phyloP scores from a whole-genome alignment of 2,113 vertebrate genomes.

The Psittacus erithacus region DNA sequence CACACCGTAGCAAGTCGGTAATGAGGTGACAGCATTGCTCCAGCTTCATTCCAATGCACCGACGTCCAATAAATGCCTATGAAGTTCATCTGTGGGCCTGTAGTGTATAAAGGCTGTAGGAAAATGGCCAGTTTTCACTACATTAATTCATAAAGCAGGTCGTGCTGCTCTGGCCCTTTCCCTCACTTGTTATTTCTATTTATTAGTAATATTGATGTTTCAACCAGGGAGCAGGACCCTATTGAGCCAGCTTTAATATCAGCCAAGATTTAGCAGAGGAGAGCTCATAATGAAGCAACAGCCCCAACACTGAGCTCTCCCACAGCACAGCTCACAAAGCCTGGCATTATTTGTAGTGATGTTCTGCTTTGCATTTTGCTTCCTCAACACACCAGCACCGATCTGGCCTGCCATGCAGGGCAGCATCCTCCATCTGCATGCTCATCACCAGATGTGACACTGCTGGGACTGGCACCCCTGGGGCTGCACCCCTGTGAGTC shows the following conservation, averaged over 20 bases:
- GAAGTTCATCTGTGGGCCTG: neutral
- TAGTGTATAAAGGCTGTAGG: neutral
- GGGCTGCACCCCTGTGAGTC: neutral
- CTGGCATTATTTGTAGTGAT: neutral
- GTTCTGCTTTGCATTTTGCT: neutral
- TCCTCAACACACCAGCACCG: neutral
- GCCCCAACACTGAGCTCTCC: neutral
- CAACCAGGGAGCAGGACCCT: slow-evolving; percentile 59
- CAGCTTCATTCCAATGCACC: neutral
- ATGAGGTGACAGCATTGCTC: neutral
- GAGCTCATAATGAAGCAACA: neutral
- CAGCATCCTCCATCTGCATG: neutral
- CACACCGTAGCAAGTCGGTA: neutral
- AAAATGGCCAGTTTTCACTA: slow-evolving; percentile 37
- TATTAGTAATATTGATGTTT: slow-evolving; percentile 66
- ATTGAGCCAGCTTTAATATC: slow-evolving; percentile 32
- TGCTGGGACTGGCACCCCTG: neutral
- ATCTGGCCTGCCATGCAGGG: neutral
- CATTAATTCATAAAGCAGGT: slow-evolving; percentile 53
- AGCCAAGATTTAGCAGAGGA: slow-evolving; percentile 33
- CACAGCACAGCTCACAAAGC: neutral
- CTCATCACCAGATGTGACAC: neutral
- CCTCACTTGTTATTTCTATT: slow-evolving; percentile 62
- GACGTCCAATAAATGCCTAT: neutral
- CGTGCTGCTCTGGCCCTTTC: slow-evolving; percentile 36